Evolutionary conservation across 2,888 invertebrate genomes (phyloP).

Genomic region (Sipha maydis): DNA sequence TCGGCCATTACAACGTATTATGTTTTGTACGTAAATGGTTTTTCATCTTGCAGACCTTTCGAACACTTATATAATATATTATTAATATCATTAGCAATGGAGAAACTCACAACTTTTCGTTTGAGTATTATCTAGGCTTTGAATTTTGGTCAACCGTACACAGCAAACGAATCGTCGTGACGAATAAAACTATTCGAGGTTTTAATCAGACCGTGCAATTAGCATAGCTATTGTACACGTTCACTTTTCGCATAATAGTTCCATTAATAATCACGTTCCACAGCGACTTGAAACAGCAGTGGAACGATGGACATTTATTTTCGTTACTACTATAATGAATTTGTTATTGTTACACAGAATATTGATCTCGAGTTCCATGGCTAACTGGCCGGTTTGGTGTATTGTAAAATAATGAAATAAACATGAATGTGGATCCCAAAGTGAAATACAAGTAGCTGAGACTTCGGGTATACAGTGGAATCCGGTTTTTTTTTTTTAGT

Average conservation of each 20-base stretch:
- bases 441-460: slow-evolving; percentile 58
- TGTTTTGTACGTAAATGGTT: too few relatives aligned
- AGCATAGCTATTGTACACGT: background rate
- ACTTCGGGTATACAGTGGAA: slow-evolving; percentile 29
- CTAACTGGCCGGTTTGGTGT: slow-evolving; percentile 32
- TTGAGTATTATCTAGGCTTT: background rate
- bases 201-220: slow-evolving; percentile 5
- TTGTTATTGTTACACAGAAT: slow-evolving; percentile 8
- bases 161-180: background rate
- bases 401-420: slow-evolving; percentile 48
- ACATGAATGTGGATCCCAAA: slow-evolving; percentile 50
- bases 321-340: slow-evolving; percentile 25
- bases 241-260: background rate
- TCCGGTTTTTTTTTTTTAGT: slow-evolving; percentile 53
- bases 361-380: slow-evolving; percentile 49
- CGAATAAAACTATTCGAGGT: background rate
- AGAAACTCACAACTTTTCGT: background rate
- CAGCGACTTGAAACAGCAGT: background rate
- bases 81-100: too few relatives aligned
- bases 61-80: too few relatives aligned
- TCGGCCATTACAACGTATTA: too few relatives aligned
- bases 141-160: background rate
- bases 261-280: background rate
- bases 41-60: too few relatives aligned
- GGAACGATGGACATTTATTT: slow-evolving; percentile 9